Base-by-base conservation (phyloP, 2,113 vertebrate genomes). In the Oxygymnocypris stewartii region DNA sequence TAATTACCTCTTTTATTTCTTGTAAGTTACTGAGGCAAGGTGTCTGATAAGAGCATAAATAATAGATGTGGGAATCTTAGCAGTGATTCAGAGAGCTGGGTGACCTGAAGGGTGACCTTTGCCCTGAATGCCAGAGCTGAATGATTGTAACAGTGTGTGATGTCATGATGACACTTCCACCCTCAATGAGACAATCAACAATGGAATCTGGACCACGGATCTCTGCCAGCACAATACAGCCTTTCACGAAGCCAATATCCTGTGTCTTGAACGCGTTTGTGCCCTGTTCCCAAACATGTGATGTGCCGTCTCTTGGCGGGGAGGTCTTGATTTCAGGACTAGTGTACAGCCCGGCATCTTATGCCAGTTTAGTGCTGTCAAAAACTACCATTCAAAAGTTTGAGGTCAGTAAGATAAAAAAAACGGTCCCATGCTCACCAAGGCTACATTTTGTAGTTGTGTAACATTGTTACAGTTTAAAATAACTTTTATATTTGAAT, bases 191-290 rank as follows among this genome's bases (percentile, higher is more conserved):
- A 80, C 82, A 74, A 65, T 71, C 54, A 28, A 23, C 82, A 63
- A 59, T 65, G 14, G 40, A 31, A 14, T 51, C 31, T 37, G 63
- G 63, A n/a, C 35, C 12, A 42, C 35, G 12, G 37, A 35, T 35
- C 85, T 61, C n/a, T 44, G 51, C 9, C 25, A 18, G n/a, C 84
- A 88, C 87, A 88, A 85, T 85, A 31, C 84, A 80, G 31, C 59
- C 87, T 69, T 85, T 88, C 44, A 85, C 65, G 28, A 18, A 20
- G 42, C 16, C 23, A 57, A 44, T 85, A 20, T 42, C 63, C 14
- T 40, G 40, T 7, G 76, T 57, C 37, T 83, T 35, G 13, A 20
- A 73, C 23, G 47, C 42, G 12, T 20, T 23, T 85, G 77, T 80
- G 78, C 67, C 63, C 54, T 61, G 78, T 57, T 23, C 37, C n/a